Evolutionary conservation across 2,113 vertebrate genomes (phyloP).

Genomic region (Amazona guildingii): DNA sequence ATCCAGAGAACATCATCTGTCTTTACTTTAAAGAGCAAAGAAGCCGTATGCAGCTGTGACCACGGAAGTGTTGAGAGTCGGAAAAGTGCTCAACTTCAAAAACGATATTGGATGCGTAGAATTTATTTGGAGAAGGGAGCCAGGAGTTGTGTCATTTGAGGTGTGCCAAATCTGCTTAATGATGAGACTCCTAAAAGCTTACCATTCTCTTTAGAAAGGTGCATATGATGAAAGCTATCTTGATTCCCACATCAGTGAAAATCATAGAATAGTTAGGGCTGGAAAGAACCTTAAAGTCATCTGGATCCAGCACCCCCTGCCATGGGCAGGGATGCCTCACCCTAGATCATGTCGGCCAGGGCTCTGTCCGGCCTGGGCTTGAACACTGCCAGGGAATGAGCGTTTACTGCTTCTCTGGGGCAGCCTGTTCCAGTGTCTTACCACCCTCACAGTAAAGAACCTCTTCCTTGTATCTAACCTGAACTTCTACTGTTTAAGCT

Average conservation of each 20-base stretch:
- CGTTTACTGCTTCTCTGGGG: not conserved
- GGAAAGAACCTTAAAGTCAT: not conserved
- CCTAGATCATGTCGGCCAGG: not conserved
- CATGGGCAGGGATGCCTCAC: not conserved
- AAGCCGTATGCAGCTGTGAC: not conserved
- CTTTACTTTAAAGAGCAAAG: not conserved
- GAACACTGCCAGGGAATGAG: not conserved
- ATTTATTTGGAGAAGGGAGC: not conserved
- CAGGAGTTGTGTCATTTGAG: not conserved
- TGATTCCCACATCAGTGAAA: not conserved
- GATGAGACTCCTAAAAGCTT: not conserved
- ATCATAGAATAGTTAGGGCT: not conserved
- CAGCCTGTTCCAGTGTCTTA: not conserved
- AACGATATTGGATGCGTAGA: fast-evolving
- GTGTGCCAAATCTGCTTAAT: not conserved
- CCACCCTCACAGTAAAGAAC: not conserved
- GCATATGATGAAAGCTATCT: not conserved
- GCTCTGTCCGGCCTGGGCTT: not conserved
- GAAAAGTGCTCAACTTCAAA: not conserved
- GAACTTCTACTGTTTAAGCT: not conserved
- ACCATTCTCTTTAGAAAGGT: not conserved
- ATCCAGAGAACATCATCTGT: not conserved
- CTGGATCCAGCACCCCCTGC: not conserved
- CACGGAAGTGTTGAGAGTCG: not conserved
- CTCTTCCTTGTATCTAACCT: not conserved